Percentiles rank a stretch among this genome's conserved stretches.
phyloP scores from a whole-genome alignment of 2,113 vertebrate species.

The Pluvianellus socialis region DNA sequence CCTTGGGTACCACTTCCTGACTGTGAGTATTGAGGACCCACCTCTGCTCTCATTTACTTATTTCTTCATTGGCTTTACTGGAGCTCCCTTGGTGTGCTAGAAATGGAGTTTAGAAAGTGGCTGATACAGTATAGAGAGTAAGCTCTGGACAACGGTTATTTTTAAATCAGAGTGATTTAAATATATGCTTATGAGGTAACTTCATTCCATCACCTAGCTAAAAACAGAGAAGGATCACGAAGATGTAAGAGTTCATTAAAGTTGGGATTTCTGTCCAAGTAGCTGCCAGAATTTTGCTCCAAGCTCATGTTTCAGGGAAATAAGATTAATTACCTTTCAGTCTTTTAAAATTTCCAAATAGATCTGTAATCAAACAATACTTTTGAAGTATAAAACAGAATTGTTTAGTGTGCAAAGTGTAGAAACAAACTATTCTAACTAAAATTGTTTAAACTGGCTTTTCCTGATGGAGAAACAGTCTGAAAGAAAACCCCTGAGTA shows the following conservation, averaged over 20 bases:
- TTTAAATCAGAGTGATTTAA: background rate
- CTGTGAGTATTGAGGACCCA: constrained; percentile 73
- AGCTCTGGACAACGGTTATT: background rate
- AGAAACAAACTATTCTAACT: background rate
- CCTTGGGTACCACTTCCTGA: constrained; percentile 86
- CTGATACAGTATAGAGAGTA: background rate
- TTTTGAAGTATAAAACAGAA: background rate
- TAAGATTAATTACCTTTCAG: background rate
- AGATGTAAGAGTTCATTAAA: background rate
- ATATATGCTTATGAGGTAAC: no score
- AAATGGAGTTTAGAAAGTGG: background rate
- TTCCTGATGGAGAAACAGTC: background rate
- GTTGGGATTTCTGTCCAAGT: background rate
- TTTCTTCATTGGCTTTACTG: background rate
- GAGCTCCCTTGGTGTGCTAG: background rate
- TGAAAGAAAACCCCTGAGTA: background rate
- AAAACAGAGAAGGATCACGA: background rate
- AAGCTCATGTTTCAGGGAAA: background rate
- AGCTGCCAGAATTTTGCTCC: background rate
- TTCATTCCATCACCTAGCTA: background rate
- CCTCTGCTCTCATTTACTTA: background rate
- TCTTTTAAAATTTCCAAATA: background rate
- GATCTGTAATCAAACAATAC: background rate
- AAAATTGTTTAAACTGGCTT: background rate
- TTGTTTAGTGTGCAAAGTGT: background rate